Evolutionary conservation across 2,797 vertebrate species (phyloP), one percentile per base, ranked within the genome.

Genomic region (Lagodon rhomboides): DNA sequence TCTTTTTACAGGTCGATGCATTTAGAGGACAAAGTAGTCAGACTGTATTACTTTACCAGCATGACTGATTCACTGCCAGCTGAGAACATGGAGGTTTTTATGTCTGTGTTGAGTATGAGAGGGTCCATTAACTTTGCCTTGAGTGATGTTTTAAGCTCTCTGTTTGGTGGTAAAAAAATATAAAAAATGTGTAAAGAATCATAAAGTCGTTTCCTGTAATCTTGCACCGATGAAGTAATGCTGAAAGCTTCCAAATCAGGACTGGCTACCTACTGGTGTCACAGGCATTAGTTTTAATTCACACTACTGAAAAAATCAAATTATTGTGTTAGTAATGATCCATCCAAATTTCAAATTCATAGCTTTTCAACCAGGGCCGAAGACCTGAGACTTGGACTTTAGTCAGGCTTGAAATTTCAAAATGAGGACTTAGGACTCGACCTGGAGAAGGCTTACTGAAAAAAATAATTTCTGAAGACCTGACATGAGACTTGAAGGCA

Each of bases 21-120:
- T 80, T 84, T 81, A 74, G 81, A 87, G 80, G 80, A 84, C 75
- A 69, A 73, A 71, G 58, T 60, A 84, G 83, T 74, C 72, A 63
- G 68, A 73, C 62, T 62, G 18, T 68, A 69, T 68, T 61, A 73
- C 59, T 79, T 83, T 43, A 61, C 9, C 65, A 17, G 22, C 34
- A 22, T 44, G 65, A 76, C 80, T 77, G 82, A 86, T 79, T 80
- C 68, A 78, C 73, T 69, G 75, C 68, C 59, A 66, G 67, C 46
- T 46, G 23, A 65, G 16, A 65, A 64, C 65, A 13, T 18, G 0
- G 46, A 55, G 7, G 56, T 59, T 63, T 84, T 87, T 61, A 83
- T 84, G 73, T 58, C 25, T 58, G 23, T 59, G 46, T 68, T 46
- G 69, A 62, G 69, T 18, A 51, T 6, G 60, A 64, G 78, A 23